phyloP scores from a whole-genome alignment of 2,888 invertebrate genomes.

The Stenurella melanura region DNA sequence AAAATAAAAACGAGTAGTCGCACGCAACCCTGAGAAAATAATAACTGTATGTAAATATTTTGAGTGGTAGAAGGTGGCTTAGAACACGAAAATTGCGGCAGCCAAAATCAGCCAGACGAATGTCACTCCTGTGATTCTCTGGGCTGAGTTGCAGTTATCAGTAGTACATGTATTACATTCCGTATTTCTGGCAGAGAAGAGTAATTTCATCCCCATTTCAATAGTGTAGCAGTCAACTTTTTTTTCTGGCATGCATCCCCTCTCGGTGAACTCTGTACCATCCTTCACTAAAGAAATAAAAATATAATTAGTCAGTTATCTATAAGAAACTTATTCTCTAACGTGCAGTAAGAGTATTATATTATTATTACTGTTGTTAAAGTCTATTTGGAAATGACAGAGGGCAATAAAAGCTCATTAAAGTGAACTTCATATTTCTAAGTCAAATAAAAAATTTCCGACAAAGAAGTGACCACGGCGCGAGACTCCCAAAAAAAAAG shows the following conservation, averaged over 20 bases:
- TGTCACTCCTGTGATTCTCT: slow-evolving; percentile 56
- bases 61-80: slow-evolving; percentile 46
- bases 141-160: slow-evolving; percentile 68
- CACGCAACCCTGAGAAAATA: not conserved
- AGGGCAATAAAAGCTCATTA: no score
- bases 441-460: no score
- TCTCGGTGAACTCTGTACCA: slow-evolving; percentile 63
- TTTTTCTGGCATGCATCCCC: slow-evolving; percentile 64
- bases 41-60: not conserved
- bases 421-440: no score
- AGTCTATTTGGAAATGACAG: no score
- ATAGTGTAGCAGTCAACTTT: slow-evolving; percentile 63
- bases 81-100: slow-evolving; percentile 64
- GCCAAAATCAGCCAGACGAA: slow-evolving; percentile 63
- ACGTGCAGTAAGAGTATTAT: no score
- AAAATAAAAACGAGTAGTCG: not conserved
- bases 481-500: no score
- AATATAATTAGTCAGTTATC: slow-evolving; percentile 12
- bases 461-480: no score
- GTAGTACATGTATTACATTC: slow-evolving; percentile 66
- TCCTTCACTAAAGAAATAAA: slow-evolving; percentile 61
- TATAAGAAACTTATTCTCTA: no score
- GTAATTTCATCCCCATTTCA: slow-evolving; percentile 60
- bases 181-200: slow-evolving; percentile 48
- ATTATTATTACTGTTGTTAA: no score